These are phyloP conservation scores for Oryzias celebensis DNA, from an alignment of 2,113 vertebrate species.

Conservation along the genomic window DNA sequence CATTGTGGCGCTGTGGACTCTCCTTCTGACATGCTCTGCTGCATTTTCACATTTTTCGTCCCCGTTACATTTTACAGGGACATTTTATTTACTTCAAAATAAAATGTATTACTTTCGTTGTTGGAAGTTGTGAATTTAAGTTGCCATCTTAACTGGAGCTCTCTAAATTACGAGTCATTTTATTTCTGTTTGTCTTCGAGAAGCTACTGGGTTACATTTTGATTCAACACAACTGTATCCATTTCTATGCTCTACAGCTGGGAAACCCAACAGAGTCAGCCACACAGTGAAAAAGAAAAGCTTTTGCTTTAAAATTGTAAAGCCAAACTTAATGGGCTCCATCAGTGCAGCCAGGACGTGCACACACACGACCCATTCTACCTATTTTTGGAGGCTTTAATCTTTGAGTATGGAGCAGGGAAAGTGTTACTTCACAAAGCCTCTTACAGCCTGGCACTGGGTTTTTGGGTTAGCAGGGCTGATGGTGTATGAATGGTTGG, in stretches of 20 bases:
- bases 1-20: conserved; percentile 50
- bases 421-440: conserved; percentile 5
- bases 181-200: neutral
- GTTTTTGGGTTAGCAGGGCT: conserved; percentile 23
- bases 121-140: too few species aligned
- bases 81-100: neutral
- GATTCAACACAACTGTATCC: conserved; percentile 25
- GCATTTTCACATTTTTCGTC: neutral
- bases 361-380: conserved; percentile 31
- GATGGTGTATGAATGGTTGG: conserved; percentile 10
- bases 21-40: neutral
- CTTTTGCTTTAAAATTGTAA: too few species aligned
- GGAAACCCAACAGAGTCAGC: conserved; percentile 55
- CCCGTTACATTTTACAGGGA: neutral
- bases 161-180: too few species aligned
- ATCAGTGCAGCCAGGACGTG: neutral
- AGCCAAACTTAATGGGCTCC: too few species aligned
- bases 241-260: conserved; percentile 14
- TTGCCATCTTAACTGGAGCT: too few species aligned
- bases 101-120: neutral
- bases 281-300: too few species aligned
- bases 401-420: conserved; percentile 60
- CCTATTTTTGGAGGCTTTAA: conserved; percentile 67
- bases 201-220: conserved; percentile 22
- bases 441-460: conserved; percentile 14